Evolutionary conservation across 1,140 invertebrate genomes (phyloP), one percentile per base, ranked within the genome.

Genomic region (Ladona fulva): DNA sequence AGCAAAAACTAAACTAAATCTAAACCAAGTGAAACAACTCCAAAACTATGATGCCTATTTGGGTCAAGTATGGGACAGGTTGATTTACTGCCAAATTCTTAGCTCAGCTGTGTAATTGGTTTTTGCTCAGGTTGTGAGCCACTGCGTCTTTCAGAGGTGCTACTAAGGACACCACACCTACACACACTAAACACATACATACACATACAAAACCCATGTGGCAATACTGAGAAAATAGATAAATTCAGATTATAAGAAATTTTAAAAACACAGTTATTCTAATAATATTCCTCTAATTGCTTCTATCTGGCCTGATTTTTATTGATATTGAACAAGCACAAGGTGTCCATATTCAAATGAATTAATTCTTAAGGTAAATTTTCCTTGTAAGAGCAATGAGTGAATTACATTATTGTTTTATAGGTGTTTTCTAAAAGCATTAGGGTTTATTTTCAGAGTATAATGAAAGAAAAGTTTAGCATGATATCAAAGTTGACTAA

Each of bases 41-140:
- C n/a, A 19, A 66, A 66, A 19, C 16, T 6, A 66, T 66, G n/a
- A 16, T 66, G 52, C n/a, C 3, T 19, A 66, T 22, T 66, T 66
- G 52, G 52, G 52, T 66, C 14, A 12, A 22, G 5, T 19, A 66
- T 66, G 52, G 52, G 52, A 66, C 52, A 66, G 52, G 52, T 66
- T 66, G 52, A 66, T 16, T 66, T 66, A 66, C 52, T 66, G 52
- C 52, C 52, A 66, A 66, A 66, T 22, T 66, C 52, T 66, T 66
- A 66, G 52, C n/a, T 66, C 52, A 66, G 52, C 52, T 66, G 52
- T 66, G n/a, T 37, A 37, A 37, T 37, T 37, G 29, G 29, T 66
- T 66, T 66, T 66, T 66, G 52, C 52, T 66, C 52, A 66, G 52
- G 52, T 66, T 66, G n/a, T 66, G 52, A 66, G 52, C 52, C 16